Evolutionary conservation across 1,140 invertebrate genomes (phyloP).

Genomic region (Ephestia elutella): DNA sequence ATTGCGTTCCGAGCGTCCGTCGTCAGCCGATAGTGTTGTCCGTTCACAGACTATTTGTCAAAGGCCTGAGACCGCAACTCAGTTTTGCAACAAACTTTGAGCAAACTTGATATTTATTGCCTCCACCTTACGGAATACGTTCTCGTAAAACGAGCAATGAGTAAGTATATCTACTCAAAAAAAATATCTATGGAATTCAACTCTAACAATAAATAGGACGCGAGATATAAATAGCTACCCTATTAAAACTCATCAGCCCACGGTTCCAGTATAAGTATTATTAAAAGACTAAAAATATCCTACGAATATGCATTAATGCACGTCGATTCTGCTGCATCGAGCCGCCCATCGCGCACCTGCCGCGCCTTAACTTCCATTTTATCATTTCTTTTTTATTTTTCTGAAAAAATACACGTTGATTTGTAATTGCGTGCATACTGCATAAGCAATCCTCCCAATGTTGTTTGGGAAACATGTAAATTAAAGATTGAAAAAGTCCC

Average conservation of each 20-base stretch:
- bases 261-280: slow-evolving; percentile 34
- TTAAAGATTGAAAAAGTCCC: slow-evolving; percentile 24
- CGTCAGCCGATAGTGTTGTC: slow-evolving; percentile 19
- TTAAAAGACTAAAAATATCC: slow-evolving; percentile 49
- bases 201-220: background rate
- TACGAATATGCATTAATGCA: slow-evolving; percentile 31
- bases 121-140: slow-evolving; percentile 38
- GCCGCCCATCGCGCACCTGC: slow-evolving; percentile 33
- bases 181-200: background rate
- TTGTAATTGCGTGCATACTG: slow-evolving; percentile 1
- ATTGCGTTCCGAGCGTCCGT: slow-evolving; percentile 15
- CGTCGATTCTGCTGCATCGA: slow-evolving; percentile 36
- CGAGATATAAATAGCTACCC: background rate
- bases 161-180: slow-evolving; percentile 17
- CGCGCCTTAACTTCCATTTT: slow-evolving; percentile 22
- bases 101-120: slow-evolving; percentile 58
- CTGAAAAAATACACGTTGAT: slow-evolving; percentile 12
- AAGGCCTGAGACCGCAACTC: slow-evolving; percentile 45
- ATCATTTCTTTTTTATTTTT: slow-evolving; percentile 16
- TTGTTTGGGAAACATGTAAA: slow-evolving; percentile 18
- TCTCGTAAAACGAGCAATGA: slow-evolving; percentile 29
- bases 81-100: slow-evolving; percentile 54
- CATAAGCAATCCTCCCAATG: slow-evolving; percentile 6
- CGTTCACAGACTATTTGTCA: slow-evolving; percentile 48
- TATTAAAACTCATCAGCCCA: background rate